phyloP scores from a whole-genome alignment of 2,113 vertebrate species.

The Peromyscus californicus region DNA sequence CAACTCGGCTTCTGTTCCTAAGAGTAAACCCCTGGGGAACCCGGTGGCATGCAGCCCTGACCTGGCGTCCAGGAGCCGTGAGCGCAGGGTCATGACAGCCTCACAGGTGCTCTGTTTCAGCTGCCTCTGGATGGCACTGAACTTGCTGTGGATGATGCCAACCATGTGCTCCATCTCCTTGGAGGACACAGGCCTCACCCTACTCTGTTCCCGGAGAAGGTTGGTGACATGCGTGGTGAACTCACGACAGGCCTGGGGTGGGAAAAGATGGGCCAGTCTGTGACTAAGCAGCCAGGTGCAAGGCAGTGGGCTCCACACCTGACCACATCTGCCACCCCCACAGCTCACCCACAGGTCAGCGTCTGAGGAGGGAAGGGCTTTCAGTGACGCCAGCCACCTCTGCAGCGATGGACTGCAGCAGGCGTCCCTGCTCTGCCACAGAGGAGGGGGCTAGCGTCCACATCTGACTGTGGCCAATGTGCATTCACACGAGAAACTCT shows the following conservation, averaged over 20 bases:
- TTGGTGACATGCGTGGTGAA: conserved; percentile 97
- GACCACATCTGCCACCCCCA: background rate
- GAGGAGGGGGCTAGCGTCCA: background rate
- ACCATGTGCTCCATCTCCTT: conserved; percentile 96
- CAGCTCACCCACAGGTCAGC: background rate
- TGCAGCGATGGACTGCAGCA: background rate
- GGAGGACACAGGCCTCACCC: conserved; percentile 93
- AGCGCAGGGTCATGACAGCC: conserved; percentile 95
- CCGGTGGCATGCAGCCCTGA: conserved; percentile 58
- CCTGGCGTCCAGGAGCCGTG: conserved; percentile 94
- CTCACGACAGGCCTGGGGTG: conserved; percentile 92
- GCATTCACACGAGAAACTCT: conserved; percentile 1
- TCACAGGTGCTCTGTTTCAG: conserved; percentile 95
- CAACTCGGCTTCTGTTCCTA: no score
- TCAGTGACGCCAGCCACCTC: background rate
- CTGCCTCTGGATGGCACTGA: conserved; percentile 96
- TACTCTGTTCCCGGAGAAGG: conserved; percentile 94
- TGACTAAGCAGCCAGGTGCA: background rate
- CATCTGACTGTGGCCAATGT: background rate
- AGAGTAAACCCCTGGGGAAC: background rate
- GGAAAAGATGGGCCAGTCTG: background rate
- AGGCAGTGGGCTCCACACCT: background rate
- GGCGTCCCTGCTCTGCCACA: background rate
- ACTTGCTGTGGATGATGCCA: conserved; percentile 94
- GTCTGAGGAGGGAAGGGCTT: background rate